Base-by-base conservation (phyloP, 2,888 invertebrate genomes). In the Drosophila borealis region DNA sequence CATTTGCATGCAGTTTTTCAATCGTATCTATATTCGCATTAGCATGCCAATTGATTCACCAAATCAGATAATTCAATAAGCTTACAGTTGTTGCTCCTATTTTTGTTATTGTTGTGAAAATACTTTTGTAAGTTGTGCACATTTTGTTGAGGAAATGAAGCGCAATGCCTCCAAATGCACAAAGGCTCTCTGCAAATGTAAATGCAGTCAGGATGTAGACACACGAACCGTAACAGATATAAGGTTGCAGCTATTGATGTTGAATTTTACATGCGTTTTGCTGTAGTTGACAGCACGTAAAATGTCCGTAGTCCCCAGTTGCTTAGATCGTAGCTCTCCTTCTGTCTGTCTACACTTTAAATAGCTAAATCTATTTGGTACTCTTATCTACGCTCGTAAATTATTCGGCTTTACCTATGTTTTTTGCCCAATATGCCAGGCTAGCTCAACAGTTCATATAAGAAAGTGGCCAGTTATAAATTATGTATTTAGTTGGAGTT, bases 11-110 rank as follows among this genome's bases (percentile, higher is more conserved):
- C 66, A 48, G 66, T 70, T 51, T 53, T 62, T 69, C 60, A 51
- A 50, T 70, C 55, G 61, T 65, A 72, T 80, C 76, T 79, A 70
- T 79, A 74, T 78, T 65, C 46, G 71, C 75, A 76, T 83, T 80
- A 77, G 78, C 69, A 70, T 77, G 74, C 66, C 85, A 83, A 82
- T 83, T 84, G 79, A 74, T 70, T 72, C 65, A 53, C 74, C 76
- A 83, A 83, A 82, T 84, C 85, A 71, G 74, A 70, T 83, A 71
- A 84, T 83, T 83, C 85, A 84, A 83, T 83, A 78, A 82, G 72
- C 70, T 70, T 51, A 69, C 79, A 62, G 64, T 57, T 70, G 56
- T 54, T 34, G 56, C 54, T 17, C 45, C 14, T 56, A 10, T 33
- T 41, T 29, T 50, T 17, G 13, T 37, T 56, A 25, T 41, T 41